These are phyloP conservation scores for Sceloporus undulatus DNA, from an alignment of 2,113 vertebrate species.

Conservation along the genomic window DNA sequence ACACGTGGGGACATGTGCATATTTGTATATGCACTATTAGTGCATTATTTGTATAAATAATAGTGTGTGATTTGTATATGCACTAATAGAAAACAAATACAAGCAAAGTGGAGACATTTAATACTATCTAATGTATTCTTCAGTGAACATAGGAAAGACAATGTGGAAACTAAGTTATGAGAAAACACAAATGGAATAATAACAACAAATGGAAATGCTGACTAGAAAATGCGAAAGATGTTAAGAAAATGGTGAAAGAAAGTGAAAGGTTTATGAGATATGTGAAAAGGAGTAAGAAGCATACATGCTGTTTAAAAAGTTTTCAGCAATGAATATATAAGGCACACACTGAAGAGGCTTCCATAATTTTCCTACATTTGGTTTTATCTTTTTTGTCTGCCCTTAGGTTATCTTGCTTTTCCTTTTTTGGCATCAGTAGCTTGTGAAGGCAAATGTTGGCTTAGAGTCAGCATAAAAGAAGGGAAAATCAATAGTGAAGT, in stretches of 20 bases:
- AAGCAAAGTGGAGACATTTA: no score
- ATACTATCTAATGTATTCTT: no score
- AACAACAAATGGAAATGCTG: not conserved
- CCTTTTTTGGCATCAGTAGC: not conserved
- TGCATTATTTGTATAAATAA: no score
- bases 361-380: not conserved
- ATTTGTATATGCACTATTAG: no score
- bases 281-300: not conserved
- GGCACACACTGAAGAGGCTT: not conserved
- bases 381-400: conserved; percentile 14
- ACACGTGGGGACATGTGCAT: no score
- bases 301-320: not conserved
- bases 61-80: no score
- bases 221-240: not conserved
- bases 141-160: no score
- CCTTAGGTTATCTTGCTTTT: conserved; percentile 13
- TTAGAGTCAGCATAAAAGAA: not conserved
- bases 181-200: no score
- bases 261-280: not conserved
- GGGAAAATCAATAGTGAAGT: not conserved
- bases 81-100: no score
- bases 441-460: not conserved
- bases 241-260: not conserved
- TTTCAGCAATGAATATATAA: not conserved
- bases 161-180: no score